Evolutionary conservation across 2,113 vertebrate genomes (phyloP), one percentile per base, ranked within the genome.

Genomic region (Mesocricetus auratus): DNA sequence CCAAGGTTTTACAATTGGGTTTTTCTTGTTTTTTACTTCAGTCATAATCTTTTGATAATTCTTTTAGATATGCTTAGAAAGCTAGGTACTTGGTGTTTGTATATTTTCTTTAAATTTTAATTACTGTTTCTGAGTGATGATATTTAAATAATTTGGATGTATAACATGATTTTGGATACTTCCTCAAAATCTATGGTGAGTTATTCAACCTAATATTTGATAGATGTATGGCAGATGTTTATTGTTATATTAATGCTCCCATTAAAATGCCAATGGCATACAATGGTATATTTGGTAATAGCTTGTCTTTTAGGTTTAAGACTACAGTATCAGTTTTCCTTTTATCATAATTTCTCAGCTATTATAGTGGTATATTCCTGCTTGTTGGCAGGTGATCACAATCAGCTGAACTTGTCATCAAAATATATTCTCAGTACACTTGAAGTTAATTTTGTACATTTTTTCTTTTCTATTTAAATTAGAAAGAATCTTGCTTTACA

Each of bases 381-480:
- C 71, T 36, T 94, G 21, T 58, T 91, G 31, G 68, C 64, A 90
- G 39, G 24, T 91, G 62, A 94, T 66, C 58, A n/a, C n/a, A 33
- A 64, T 78, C 12, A 86, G 93, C 73, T 90, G 1, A 94, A 74
- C 71, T 86, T 88, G 53, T 73, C 86, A 8, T 77, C 66, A 94
- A 95, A 62, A 7, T n/a, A 60, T 10, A 92, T 82, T 88, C 17
- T 16, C 31, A 50, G 0, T 86, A 95, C 66, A 75, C 16, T 82
- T 93, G 64, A 58, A 68, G 58, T 87, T 92, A 78, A 81, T 88
- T 90, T 13, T 56, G 10, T 56, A 13, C 53, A 56, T 47, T 47
- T 47, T 47, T 47, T 47, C 47, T 47, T 47, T 47, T 47, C 8
- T 47, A 47, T 47, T 47, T 47, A 47, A 47, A 47, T 47, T 47